These are phyloP conservation scores for Coccyzus lansbergi DNA, from an alignment of 2,797 vertebrate species.

Conservation along the genomic window DNA sequence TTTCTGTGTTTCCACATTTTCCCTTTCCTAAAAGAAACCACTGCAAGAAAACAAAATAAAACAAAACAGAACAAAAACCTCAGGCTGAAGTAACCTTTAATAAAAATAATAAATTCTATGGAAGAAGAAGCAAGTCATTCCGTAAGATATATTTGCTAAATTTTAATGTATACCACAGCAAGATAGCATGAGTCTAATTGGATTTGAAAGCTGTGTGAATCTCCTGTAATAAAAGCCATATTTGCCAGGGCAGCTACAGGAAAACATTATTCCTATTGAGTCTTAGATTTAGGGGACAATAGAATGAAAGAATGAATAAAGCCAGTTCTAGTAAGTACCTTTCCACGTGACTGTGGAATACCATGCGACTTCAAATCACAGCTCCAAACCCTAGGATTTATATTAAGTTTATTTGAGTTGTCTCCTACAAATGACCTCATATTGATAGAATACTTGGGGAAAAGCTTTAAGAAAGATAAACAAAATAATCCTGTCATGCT, in stretches of 20 bases:
- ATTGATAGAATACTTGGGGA: slow-evolving; percentile 28
- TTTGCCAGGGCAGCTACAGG: neutral
- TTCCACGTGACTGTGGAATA: neutral
- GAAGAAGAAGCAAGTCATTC: neutral
- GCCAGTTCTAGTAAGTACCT: neutral
- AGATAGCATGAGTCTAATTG: slow-evolving; percentile 15
- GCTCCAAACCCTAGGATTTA: slow-evolving; percentile 36
- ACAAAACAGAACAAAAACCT: neutral
- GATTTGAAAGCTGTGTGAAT: slow-evolving; percentile 44
- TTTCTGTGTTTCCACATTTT: neutral
- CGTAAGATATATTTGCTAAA: neutral
- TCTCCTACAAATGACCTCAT: slow-evolving; percentile 30
- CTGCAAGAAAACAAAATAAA: neutral
- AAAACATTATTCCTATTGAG: slow-evolving; percentile 11
- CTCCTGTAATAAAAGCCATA: slow-evolving; percentile 27
- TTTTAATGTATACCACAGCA: slow-evolving; percentile 11
- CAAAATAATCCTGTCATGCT: slow-evolving; percentile 64
- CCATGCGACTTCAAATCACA: neutral
- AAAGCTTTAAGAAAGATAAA: slow-evolving; percentile 65
- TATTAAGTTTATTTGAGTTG: slow-evolving; percentile 31
- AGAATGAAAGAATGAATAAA: slow-evolving; percentile 29
- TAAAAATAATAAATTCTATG: neutral
- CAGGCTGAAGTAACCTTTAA: neutral
- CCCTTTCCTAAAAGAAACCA: neutral
- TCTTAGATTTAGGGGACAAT: neutral